Evolutionary conservation across 2,888 invertebrate species (phyloP), one percentile per base, ranked within the genome.

Genomic region (Anorthoa munda): DNA sequence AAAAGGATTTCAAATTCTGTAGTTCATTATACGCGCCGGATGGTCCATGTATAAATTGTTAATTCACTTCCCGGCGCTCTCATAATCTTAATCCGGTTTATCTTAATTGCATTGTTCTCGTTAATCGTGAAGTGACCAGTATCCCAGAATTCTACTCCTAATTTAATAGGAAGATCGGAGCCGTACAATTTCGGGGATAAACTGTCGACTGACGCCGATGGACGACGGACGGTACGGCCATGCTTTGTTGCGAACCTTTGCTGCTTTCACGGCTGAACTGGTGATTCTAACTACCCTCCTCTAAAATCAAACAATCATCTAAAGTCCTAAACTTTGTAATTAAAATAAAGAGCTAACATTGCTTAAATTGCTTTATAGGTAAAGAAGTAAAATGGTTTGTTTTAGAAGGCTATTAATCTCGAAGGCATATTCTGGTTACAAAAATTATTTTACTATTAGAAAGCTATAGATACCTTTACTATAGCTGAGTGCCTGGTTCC

Each of bases 41-140:
- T 64, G 51, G 23, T 58, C 56, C 23, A 64, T 70, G 23, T 66
- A 75, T 77, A 81, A 83, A 81, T 71, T 75, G 73, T 76, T 75
- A 81, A 76, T 76, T 81, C 74, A 75, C 70, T 76, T 68, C n/a
- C 67, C 70, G 45, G 50, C 72, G 50, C 71, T 64, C 84, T 76
- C 76, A 65, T 81, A 75, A 79, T 81, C 56, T 69, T 78, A 84
- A 85, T 79, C 82, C 39, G 45, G 48, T 86, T 79, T 78, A 80
- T 86, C 76, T 72, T 84, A 84, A 86, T 85, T 75, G 77, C 72
- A 82, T 82, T 82, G 77, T 84, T 71, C 66, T 74, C 82, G 77
- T 75, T 79, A 82, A 82, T 77, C 68, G 56, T 73, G 66, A 75
- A 84, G 70, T 74, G 84, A 84, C 61, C 72, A 84, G 78, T 79